Evolutionary conservation across 2,113 vertebrate species (phyloP).

Genomic region (Aplodontia rufa): DNA sequence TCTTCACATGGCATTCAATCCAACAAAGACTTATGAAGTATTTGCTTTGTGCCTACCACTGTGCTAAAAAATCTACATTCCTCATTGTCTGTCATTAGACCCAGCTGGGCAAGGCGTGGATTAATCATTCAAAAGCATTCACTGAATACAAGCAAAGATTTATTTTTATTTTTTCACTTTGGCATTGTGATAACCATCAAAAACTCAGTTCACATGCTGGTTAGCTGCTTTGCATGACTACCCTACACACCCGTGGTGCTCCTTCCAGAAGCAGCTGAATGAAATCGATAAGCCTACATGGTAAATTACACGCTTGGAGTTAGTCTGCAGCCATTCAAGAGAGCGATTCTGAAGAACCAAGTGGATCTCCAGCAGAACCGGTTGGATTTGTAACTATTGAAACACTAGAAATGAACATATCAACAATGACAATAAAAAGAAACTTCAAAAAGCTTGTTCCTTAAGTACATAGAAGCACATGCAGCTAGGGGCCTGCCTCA

Average conservation of each 20-base stretch:
- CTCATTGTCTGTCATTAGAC: slow-evolving; percentile 35
- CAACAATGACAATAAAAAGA: not conserved
- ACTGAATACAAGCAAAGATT: slow-evolving; percentile 4
- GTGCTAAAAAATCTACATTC: slow-evolving; percentile 32
- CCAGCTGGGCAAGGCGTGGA: not conserved
- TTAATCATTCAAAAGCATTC: slow-evolving; percentile 54
- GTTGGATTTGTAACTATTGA: slow-evolving; percentile 4
- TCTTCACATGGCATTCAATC: slow-evolving; percentile 25
- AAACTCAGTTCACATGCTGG: slow-evolving; percentile 32
- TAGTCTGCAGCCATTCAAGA: not conserved
- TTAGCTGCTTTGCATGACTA: slow-evolving; percentile 52
- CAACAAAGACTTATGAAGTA: slow-evolving; percentile 62
- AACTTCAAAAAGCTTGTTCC: not conserved
- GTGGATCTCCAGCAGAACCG: not conserved
- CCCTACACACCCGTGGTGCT: not conserved
- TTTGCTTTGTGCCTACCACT: slow-evolving; percentile 53
- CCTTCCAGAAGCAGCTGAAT: slow-evolving; percentile 45
- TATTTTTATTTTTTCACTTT: not conserved
- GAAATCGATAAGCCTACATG: slow-evolving; percentile 16
- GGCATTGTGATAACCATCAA: slow-evolving; percentile 56
- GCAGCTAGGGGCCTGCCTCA: not conserved
- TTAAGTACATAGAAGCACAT: not conserved
- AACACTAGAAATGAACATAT: not conserved
- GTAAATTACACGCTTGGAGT: slow-evolving; percentile 28
- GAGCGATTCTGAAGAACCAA: not conserved